These are phyloP conservation scores for Drosophila orena DNA, from an alignment of 1,140 invertebrate species.

Conservation along the genomic window DNA sequence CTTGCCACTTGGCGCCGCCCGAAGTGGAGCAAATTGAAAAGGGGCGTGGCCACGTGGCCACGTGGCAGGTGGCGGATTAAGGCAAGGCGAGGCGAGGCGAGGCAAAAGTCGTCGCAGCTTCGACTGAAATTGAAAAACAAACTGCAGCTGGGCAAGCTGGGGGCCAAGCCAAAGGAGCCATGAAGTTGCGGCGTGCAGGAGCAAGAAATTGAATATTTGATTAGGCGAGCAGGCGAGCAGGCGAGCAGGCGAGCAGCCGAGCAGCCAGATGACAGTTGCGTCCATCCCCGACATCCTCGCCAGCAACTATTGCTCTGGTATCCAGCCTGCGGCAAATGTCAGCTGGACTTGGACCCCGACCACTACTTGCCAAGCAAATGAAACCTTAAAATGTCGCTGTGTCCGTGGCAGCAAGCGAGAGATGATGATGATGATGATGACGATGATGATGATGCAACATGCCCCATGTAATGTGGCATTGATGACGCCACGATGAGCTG, in stretches of 20 bases:
- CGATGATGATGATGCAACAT: constrained; percentile 22
- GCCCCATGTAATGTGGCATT: constrained; percentile 44
- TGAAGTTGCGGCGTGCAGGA: not conserved
- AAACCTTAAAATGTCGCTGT: constrained; percentile 10
- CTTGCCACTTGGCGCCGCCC: not conserved
- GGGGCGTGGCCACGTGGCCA: constrained; percentile 48
- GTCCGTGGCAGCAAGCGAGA: constrained; percentile 25
- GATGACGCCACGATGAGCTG: constrained; percentile 19
- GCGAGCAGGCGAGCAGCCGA: not conserved
- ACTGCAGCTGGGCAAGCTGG: constrained; percentile 10
- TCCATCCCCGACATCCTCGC: not conserved
- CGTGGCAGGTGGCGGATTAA: constrained; percentile 14
- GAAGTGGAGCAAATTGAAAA: constrained; percentile 51
- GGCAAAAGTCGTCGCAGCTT: constrained; percentile 24
- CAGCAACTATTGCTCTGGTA: too few relatives aligned
- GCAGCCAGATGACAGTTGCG: not conserved
- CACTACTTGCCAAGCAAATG: not conserved
- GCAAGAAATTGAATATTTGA: constrained; percentile 25
- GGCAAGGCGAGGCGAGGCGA: not conserved
- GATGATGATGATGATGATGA: not conserved
- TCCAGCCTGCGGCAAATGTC: constrained; percentile 2
- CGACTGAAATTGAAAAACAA: constrained; percentile 51
- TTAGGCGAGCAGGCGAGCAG: constrained; percentile 5
- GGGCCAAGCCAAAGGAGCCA: constrained; percentile 6
- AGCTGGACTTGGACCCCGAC: not conserved